These are phyloP conservation scores for Sebastes oblongus DNA, from an alignment of 2,797 vertebrate species.

Conservation along the genomic window DNA sequence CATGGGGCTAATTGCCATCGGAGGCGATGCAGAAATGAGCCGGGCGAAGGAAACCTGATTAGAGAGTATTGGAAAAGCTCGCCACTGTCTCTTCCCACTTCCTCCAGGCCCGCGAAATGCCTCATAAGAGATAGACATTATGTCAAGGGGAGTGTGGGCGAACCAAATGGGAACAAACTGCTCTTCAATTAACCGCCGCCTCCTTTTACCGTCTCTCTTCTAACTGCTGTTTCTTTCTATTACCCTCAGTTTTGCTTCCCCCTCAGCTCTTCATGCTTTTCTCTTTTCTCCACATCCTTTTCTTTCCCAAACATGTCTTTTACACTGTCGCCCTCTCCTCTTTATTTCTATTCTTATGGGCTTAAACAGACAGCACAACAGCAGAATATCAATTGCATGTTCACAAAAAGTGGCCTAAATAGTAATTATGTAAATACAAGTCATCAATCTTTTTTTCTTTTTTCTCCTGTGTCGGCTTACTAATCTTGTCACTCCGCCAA, in stretches of 20 bases:
- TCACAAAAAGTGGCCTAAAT: conserved; percentile 50
- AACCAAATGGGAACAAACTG: conserved; percentile 58
- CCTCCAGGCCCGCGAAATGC: conserved; percentile 37
- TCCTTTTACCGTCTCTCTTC: conserved; percentile 25
- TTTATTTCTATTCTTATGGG: conserved; percentile 28
- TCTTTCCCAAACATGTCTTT: conserved; percentile 33
- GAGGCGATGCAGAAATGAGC: conserved; percentile 50
- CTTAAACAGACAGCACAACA: conserved; percentile 26
- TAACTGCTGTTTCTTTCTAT: conserved; percentile 41
- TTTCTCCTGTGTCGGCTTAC: conserved; percentile 17
- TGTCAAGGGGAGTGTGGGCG: conserved; percentile 42
- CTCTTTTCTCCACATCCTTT: neutral
- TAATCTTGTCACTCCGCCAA: conserved; percentile 37
- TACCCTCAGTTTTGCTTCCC: conserved; percentile 10
- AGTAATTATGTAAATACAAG: conserved; percentile 63
- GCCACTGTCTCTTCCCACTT: conserved; percentile 17
- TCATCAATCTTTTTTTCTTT: conserved; percentile 47
- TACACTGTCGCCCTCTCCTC: conserved; percentile 9
- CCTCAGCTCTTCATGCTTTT: neutral
- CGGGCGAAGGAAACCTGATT: conserved; percentile 58
- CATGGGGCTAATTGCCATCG: conserved; percentile 71
- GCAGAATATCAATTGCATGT: conserved; percentile 51
- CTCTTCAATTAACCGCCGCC: conserved; percentile 56
- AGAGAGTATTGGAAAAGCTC: conserved; percentile 40
- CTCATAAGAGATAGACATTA: conserved; percentile 46